phyloP scores from a whole-genome alignment of 2,113 vertebrate genomes.

The Aix galericulata region DNA sequence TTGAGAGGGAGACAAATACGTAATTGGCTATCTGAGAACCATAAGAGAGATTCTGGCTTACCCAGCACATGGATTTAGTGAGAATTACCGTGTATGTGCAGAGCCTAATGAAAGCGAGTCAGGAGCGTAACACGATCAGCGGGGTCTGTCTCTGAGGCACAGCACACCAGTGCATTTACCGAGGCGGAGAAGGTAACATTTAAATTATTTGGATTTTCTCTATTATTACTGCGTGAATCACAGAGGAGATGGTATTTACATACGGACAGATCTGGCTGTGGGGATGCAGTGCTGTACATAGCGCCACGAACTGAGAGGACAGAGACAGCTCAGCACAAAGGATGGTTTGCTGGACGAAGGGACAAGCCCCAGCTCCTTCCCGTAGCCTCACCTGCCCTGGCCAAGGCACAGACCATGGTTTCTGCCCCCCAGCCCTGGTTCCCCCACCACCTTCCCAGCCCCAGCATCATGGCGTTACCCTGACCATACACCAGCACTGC shows the following conservation, averaged over 20 bases:
- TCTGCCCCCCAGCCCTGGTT: not conserved
- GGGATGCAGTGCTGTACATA: not conserved
- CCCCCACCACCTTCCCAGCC: not conserved
- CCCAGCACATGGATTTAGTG: not conserved
- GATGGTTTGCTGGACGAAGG: not conserved
- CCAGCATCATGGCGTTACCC: not conserved
- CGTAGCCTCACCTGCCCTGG: not conserved
- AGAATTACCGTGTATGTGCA: constrained; percentile 15
- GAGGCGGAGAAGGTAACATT: not conserved
- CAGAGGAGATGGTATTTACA: not conserved
- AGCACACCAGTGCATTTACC: not conserved
- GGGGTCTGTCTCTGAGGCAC: not conserved
- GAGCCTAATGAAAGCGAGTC: constrained; percentile 34
- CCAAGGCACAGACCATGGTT: accelerated
- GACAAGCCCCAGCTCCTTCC: not conserved
- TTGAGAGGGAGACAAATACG: constrained; percentile 12
- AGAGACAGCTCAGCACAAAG: not conserved
- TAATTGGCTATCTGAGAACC: constrained; percentile 11
- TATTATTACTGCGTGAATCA: not conserved
- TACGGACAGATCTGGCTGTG: not conserved
- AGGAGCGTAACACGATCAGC: not conserved
- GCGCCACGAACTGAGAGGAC: not conserved
- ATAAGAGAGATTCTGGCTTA: not conserved
- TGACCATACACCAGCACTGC: accelerated
- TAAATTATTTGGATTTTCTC: not conserved